Base-by-base conservation (phyloP, 2,797 vertebrate genomes). In the Sus cebifrons region DNA sequence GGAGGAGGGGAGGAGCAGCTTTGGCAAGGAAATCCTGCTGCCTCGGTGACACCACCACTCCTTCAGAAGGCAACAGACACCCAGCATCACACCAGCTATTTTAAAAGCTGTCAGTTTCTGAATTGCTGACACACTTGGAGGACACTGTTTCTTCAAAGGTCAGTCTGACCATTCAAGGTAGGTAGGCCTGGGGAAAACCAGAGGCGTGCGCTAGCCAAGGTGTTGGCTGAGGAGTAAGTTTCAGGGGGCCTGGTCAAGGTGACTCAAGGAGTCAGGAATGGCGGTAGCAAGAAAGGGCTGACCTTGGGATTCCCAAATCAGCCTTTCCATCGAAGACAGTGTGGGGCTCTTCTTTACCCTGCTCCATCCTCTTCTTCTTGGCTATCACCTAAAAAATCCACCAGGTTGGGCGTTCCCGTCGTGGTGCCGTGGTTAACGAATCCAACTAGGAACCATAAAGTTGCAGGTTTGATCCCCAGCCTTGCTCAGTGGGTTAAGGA, bases 101-200 rank as follows among this genome's bases (percentile, higher is more conserved):
- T 97, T 96, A 97, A 95, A 98, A 95, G 89, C 87, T 92, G 93
- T 96, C 89, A 32, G 44, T 68, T 93, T 95, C 93, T 92, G 96
- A 96, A 93, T 70, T 94, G 94, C 97, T 97, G 94, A 96, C 97
- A 92, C 86, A 91, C 89, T 98, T 97, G 97, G 96, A 98, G 97
- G 95, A 94, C 96, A 71, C 91, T 52, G 29, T 90, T 74, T 96
- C 94, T 95, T 95, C 68, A 93, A 89, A 91, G 91, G 95, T 96
- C 94, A 92, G 71, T 92, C 84, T 90, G 87, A 94, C 93, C 60
- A 58, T 87, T 88, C 83, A 90, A 97, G 96, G 98, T 97, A 98
- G 94, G 98, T 96, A 94, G 93, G 67, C 77, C 67, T 70, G 86
- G 94, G 84, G 32, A 25, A 52, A 87, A 86, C 40, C 91, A 90